These are phyloP conservation scores for Drosophila nr. perissopoda DNA, from an alignment of 2,888 invertebrate genomes.

Conservation along the genomic window DNA sequence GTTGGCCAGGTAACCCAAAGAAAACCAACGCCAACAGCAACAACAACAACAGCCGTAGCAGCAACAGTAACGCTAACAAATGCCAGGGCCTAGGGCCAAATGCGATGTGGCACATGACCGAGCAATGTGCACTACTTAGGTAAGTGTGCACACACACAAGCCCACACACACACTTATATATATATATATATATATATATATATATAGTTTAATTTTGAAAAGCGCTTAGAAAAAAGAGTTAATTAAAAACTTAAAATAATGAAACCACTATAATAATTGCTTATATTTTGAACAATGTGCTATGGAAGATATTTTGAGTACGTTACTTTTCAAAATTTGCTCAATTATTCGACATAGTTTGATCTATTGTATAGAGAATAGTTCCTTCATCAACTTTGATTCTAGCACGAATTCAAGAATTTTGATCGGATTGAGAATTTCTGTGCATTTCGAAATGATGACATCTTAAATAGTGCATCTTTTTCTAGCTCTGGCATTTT, in stretches of 20 bases:
- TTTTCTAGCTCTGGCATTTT: not conserved
- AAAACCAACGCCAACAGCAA: constrained; percentile 35
- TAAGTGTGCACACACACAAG: constrained; percentile 15
- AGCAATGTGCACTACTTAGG: constrained; percentile 47
- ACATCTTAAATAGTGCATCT: not conserved
- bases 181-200: not conserved
- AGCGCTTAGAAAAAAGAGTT: constrained; percentile 26
- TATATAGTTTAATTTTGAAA: not conserved
- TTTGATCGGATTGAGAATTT: not conserved
- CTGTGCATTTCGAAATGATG: not conserved
- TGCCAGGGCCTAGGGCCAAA: constrained; percentile 58
- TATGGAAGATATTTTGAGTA: too few species aligned
- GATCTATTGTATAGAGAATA: not conserved
- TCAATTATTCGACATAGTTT: not conserved
- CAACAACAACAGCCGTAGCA: constrained; percentile 9
- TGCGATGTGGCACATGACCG: constrained; percentile 56
- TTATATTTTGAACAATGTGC: too few species aligned
- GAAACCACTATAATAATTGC: not conserved
- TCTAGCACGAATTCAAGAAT: not conserved
- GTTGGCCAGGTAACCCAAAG: constrained; percentile 63
- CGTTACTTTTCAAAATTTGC: not conserved
- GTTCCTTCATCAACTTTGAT: not conserved
- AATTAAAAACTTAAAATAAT: constrained; percentile 6
- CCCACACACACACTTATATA: not conserved
- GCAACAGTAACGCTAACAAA: constrained; percentile 37